A percentile compares a stretch with the other conserved stretches of the same genome.
Conservation (phyloP, 2,797 vertebrate species). For the Momotus momota region DNA sequence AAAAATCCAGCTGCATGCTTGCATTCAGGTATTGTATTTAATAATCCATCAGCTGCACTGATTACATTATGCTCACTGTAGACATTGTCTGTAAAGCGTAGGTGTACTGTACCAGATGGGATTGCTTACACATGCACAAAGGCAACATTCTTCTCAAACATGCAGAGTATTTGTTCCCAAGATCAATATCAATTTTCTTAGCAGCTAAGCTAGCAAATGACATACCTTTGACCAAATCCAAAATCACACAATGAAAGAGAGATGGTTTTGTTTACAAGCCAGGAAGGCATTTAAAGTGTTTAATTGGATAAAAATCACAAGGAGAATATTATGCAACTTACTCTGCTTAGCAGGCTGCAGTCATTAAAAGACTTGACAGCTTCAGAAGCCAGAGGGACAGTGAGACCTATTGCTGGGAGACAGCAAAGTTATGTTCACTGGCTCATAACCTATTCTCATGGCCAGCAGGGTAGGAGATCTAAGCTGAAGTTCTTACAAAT, state of each 20-base stretch:
- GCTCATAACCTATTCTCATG: background rate
- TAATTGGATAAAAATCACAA: background rate
- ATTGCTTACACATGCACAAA: background rate
- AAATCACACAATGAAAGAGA: background rate
- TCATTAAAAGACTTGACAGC: background rate
- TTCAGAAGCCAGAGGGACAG: background rate
- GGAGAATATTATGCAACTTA: background rate
- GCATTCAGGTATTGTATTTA: background rate
- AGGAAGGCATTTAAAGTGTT: background rate
- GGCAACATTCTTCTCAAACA: background rate
- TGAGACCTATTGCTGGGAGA: background rate
- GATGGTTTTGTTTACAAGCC: background rate
- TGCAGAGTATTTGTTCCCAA: background rate
- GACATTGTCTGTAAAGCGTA: background rate
- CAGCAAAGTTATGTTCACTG: background rate
- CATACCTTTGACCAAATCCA: background rate
- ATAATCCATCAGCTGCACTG: background rate
- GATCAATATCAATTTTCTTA: background rate
- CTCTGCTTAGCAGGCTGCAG: background rate
- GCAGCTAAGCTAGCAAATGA: background rate
- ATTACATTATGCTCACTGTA: background rate
- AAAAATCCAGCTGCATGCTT: background rate
- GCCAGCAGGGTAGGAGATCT: background rate
- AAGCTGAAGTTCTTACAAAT: background rate
- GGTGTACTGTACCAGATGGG: background rate